Conservation (phyloP, 2,888 invertebrate species). For the Caenorhabditis sp. region DNA sequence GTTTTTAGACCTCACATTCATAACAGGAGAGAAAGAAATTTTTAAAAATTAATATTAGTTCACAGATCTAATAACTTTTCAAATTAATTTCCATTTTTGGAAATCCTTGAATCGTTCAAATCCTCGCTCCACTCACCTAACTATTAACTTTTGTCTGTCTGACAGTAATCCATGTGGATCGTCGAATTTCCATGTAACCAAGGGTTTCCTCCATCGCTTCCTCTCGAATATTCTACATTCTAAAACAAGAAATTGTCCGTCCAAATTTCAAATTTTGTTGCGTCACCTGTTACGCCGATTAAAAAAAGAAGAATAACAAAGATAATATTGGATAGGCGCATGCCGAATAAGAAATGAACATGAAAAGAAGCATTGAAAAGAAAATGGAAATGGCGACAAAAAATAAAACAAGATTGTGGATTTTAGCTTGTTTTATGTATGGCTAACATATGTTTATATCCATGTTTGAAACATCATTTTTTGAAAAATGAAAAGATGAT, state of each 20-base stretch:
- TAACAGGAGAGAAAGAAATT: no score
- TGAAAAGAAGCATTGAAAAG: not conserved
- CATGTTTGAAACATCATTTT: no score
- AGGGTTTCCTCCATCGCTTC: conserved; percentile 22
- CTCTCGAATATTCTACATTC: conserved; percentile 9
- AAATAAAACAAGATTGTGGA: not conserved
- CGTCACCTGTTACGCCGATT: not conserved
- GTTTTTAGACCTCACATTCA: no score
- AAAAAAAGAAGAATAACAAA: conserved; percentile 3
- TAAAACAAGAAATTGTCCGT: no score
- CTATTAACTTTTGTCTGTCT: not conserved
- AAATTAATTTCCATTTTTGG: not conserved
- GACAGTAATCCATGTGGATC: conserved; percentile 43
- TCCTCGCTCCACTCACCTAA: not conserved
- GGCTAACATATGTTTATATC: no score
- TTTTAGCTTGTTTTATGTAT: not conserved
- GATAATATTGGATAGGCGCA: not conserved
- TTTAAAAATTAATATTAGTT: no score
- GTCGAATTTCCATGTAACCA: conserved; percentile 41
- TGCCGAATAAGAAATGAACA: not conserved
- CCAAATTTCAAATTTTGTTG: no score
- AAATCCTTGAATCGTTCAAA: not conserved
- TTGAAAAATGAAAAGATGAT: no score
- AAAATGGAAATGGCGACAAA: not conserved
- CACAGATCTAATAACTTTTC: no score